Evolutionary conservation across 2,888 invertebrate genomes (phyloP).

Genomic region (Horisme vitalbata): DNA sequence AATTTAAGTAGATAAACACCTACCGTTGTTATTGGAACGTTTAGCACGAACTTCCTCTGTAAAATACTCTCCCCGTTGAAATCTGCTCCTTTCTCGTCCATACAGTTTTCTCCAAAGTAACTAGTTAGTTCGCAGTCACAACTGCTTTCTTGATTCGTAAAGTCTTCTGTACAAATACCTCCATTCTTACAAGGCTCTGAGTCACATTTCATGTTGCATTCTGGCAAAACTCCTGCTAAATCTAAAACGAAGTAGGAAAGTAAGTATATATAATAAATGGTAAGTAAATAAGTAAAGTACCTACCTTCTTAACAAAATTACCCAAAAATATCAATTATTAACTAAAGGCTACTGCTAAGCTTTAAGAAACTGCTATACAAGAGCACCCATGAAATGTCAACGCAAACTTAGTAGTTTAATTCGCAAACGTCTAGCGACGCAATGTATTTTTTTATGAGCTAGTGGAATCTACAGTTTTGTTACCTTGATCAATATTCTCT

Average conservation of each 20-base stretch:
- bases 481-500: conserved; percentile 87
- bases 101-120: conserved; percentile 93
- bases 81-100: conserved; percentile 94
- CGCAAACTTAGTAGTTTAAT: no score
- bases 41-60: conserved; percentile 88
- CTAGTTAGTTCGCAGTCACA: conserved; percentile 96
- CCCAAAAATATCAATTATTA: no score
- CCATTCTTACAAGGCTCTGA: conserved; percentile 93
- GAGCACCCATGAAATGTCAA: no score
- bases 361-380: no score
- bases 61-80: conserved; percentile 94
- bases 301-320: no score
- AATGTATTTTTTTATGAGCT: no score
- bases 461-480: no score
- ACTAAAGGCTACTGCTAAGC: no score
- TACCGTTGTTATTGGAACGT: conserved; percentile 85
- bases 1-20: no score
- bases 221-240: conserved; percentile 87
- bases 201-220: conserved; percentile 95
- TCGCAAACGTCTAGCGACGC: no score
- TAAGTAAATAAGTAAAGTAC: no score
- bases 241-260: conserved; percentile 41
- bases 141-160: conserved; percentile 91
- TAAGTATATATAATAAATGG: not conserved
- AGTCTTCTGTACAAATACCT: conserved; percentile 94